phyloP scores from a whole-genome alignment of 2,797 vertebrate genomes.

The Pterois miles region DNA sequence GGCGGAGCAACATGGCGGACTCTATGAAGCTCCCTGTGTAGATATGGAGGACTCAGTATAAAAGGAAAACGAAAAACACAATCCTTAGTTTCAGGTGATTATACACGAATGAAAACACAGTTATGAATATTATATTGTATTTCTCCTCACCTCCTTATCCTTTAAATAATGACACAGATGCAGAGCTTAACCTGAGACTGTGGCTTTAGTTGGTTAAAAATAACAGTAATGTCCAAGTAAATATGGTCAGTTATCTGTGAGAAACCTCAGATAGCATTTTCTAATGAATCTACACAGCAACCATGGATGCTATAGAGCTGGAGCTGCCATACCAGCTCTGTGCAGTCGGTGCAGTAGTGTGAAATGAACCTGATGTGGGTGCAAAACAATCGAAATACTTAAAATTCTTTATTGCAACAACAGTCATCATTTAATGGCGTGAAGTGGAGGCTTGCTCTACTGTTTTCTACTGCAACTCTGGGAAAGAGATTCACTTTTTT shows the following conservation, averaged over 20 bases:
- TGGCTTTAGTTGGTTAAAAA: too few relatives aligned
- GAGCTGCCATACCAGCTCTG: neutral
- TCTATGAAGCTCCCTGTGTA: too few relatives aligned
- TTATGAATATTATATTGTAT: too few relatives aligned
- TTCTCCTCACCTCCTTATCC: too few relatives aligned
- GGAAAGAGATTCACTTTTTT: slow-evolving; percentile 23
- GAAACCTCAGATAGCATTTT: neutral
- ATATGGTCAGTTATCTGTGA: neutral
- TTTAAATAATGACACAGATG: neutral
- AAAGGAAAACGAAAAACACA: too few relatives aligned
- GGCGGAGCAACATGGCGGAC: too few relatives aligned
- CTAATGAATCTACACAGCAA: neutral
- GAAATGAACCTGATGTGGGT: neutral
- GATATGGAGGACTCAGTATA: too few relatives aligned
- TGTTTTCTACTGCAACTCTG: slow-evolving; percentile 31
- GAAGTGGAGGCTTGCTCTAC: neutral
- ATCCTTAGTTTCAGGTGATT: too few relatives aligned
- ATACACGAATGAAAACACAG: too few relatives aligned
- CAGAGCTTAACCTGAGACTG: neutral
- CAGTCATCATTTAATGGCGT: slow-evolving; percentile 17
- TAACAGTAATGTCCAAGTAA: neutral
- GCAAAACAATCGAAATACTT: too few relatives aligned
- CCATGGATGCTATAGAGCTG: neutral
- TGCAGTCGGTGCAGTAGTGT: neutral
- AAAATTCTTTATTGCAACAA: slow-evolving; percentile 10